A percentile compares a stretch with the other conserved stretches of the same genome.
phyloP scores from a whole-genome alignment of 2,797 vertebrate species.

The Aselliscus stoliczkanus region DNA sequence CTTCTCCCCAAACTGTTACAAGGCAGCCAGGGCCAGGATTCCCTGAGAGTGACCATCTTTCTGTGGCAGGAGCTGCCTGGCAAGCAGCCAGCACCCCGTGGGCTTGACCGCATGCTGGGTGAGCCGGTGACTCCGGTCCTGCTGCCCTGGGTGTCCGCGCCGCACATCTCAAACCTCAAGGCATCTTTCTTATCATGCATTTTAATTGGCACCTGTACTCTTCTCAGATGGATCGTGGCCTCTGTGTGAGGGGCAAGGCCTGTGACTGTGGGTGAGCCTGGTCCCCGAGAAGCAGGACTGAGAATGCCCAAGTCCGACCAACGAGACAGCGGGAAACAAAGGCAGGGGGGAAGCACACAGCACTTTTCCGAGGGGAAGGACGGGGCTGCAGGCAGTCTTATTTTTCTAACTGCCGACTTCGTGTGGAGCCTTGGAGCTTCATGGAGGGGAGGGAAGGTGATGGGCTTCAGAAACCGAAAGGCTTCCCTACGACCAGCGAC shows the following conservation, averaged over 20 bases:
- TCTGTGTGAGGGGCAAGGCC: not conserved
- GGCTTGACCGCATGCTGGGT: accelerated
- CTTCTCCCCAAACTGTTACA: not conserved
- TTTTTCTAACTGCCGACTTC: not conserved
- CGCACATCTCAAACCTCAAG: not conserved
- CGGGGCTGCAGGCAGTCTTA: not conserved
- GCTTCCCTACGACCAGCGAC: not conserved
- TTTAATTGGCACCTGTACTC: not conserved
- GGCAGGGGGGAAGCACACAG: accelerated
- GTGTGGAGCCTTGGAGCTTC: not conserved
- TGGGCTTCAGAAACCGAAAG: not conserved
- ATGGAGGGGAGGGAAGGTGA: not conserved
- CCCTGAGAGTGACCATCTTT: not conserved
- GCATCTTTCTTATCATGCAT: not conserved
- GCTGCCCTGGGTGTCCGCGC: not conserved
- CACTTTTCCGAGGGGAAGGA: not conserved
- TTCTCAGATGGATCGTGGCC: not conserved
- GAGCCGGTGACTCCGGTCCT: not conserved
- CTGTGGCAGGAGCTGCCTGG: not conserved
- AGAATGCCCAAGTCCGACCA: not conserved
- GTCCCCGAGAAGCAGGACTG: not conserved
- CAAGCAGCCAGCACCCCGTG: not conserved
- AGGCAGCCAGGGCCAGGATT: not conserved
- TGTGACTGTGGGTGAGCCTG: not conserved
- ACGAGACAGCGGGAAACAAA: not conserved